These are phyloP conservation scores for Holacanthella duospinosa DNA, from an alignment of 2,888 invertebrate genomes.

Conservation along the genomic window DNA sequence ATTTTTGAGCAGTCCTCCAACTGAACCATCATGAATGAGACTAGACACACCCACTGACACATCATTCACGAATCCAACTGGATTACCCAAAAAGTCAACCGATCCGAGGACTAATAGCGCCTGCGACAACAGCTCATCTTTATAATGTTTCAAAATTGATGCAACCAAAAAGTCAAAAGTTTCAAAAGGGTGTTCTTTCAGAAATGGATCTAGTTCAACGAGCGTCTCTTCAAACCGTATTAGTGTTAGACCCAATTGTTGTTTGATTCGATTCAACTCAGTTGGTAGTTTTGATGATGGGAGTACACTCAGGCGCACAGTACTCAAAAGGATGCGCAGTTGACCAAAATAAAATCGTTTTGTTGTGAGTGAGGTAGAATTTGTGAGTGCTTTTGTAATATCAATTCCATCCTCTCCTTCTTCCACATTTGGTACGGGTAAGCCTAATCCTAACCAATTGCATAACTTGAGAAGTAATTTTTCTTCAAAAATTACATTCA, in stretches of 20 bases:
- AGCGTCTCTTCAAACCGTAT: constrained; percentile 94
- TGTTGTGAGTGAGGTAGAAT: constrained; percentile 67
- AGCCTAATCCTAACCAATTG: constrained; percentile 43
- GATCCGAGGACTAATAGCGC: constrained; percentile 90
- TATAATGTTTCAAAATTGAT: constrained; percentile 74
- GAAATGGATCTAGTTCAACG: constrained; percentile 81
- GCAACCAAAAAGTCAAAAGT: constrained; percentile 71
- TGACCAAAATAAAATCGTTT: constrained; percentile 78
- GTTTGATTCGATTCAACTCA: constrained; percentile 68
- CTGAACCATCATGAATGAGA: constrained; percentile 73
- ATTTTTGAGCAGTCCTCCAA: constrained; percentile 82
- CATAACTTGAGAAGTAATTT: constrained; percentile 60
- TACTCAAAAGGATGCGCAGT: constrained; percentile 64
- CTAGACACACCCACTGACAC: constrained; percentile 90
- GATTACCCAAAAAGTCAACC: constrained; percentile 95
- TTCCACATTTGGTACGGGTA: constrained; percentile 48
- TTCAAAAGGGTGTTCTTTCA: constrained; percentile 79
- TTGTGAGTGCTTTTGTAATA: constrained; percentile 66
- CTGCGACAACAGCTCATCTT: constrained; percentile 86
- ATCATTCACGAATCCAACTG: constrained; percentile 88
- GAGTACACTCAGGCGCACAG: constrained; percentile 77
- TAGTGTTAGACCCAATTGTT: constrained; percentile 72
- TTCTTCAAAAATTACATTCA: constrained; percentile 82
- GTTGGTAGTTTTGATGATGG: constrained; percentile 72
- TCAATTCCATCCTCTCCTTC: constrained; percentile 55